phyloP scores from a whole-genome alignment of 2,888 invertebrate species.

The Latrodectus hesperus region DNA sequence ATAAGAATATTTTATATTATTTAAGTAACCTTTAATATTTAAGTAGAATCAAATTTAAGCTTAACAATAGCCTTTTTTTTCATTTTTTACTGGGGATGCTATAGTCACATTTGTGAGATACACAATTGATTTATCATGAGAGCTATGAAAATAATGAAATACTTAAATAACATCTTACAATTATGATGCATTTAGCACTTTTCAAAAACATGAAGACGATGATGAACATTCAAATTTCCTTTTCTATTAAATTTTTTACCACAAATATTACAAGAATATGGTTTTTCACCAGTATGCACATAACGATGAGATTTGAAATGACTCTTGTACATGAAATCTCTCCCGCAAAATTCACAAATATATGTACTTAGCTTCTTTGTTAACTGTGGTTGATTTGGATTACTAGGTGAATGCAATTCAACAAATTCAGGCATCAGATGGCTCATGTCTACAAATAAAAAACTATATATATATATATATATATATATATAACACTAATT shows the following conservation, averaged over 20 bases:
- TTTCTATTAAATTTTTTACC: slow-evolving; percentile 26
- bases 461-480: not conserved
- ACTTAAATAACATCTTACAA: not conserved
- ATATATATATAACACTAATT: not conserved
- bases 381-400: not conserved
- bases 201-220: not conserved
- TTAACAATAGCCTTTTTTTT: no score
- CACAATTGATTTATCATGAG: not conserved
- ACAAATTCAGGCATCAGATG: not conserved
- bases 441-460: not conserved
- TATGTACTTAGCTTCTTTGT: not conserved
- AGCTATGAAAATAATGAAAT: not conserved
- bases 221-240: slow-evolving; percentile 20
- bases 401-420: not conserved
- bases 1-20: no score
- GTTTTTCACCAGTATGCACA: slow-evolving; percentile 24
- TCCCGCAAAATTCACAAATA: slow-evolving; percentile 25
- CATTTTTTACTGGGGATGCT: not conserved
- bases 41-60: no score
- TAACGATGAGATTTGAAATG: slow-evolving; percentile 17
- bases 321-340: not conserved
- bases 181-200: not conserved
- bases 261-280: slow-evolving; percentile 21
- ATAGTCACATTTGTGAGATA: not conserved
- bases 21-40: no score